Base-by-base conservation (phyloP, 2,113 vertebrate species). In the Colossoma macropomum region DNA sequence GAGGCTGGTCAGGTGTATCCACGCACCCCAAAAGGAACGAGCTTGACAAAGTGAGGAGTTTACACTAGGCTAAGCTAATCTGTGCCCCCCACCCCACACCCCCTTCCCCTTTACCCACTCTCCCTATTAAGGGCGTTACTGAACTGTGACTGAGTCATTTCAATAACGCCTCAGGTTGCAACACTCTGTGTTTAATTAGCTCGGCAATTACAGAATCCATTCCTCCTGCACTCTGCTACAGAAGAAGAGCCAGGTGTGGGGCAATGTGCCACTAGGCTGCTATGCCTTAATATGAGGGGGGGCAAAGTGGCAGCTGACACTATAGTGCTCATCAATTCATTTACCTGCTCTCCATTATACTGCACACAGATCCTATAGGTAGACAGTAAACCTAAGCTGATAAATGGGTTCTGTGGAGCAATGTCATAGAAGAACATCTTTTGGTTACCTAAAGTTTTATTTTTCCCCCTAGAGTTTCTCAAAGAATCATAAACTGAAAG, bases 71-170 rank as follows among this genome's bases (percentile, higher is more conserved):
- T 88, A 90, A 80, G 82, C 89, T 89, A 89, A 92, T 91, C 89
- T 90, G 83, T 80, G 79, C 85, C 71, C 68, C 74, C 0, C 62
- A 45, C 81, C 27, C 34, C 19, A 76, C 17, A 21, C n/a, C 45
- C 68, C 9, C 6, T 50, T 65, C 30, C 30, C 41, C 30, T 73
- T 80, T 85, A 86, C 85, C 81, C 88, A 74, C 88, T 88, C 79
- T 70, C 65, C 91, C 89, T 88, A 93, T 93, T 92, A 93, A 90
- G 87, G 85, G 85, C 89, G 86, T 90, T 91, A 92, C 88, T 92
- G 92, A 93, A 90, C 90, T 91, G 92, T 90, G 91, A 91, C 92
- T 70, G 89, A 92, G 88, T 90, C 89, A 91, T 94, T 93, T 93
- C 92, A 92, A 90, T 89, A 92, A 86, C 62, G 82, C 92, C 90